A percentile compares a stretch with the other conserved stretches of the same genome.
Conservation (phyloP, 2,113 vertebrate genomes). For the Pterocles burchelli region DNA sequence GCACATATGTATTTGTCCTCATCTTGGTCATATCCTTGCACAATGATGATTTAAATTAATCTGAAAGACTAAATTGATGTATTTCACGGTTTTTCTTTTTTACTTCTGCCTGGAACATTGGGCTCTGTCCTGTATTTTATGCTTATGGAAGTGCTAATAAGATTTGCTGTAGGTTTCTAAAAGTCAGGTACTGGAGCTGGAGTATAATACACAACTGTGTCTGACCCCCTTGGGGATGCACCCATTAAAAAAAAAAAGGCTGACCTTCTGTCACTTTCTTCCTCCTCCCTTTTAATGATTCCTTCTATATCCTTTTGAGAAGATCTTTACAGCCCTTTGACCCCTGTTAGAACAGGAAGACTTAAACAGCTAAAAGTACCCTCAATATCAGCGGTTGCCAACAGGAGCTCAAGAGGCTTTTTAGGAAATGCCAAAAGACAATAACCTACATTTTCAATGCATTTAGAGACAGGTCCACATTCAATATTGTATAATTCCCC, state of each 20-base stretch:
- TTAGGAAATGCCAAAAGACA: slow-evolving; percentile 78
- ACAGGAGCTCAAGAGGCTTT: slow-evolving; percentile 75
- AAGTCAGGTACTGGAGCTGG: slow-evolving; percentile 69
- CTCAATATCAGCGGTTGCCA: slow-evolving; percentile 61
- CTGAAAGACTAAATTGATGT: slow-evolving; percentile 53
- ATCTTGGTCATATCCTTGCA: neutral
- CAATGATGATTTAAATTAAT: slow-evolving; percentile 48
- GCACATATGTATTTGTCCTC: slow-evolving; percentile 27
- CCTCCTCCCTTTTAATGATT: slow-evolving; percentile 81
- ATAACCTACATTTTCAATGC: slow-evolving; percentile 63
- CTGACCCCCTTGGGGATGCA: slow-evolving; percentile 69
- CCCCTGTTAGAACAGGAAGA: slow-evolving; percentile 79
- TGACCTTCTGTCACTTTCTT: slow-evolving; percentile 78
- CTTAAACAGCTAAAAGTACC: slow-evolving; percentile 78
- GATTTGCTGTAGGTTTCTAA: slow-evolving; percentile 65
- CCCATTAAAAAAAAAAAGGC: slow-evolving; percentile 76
- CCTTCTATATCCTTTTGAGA: slow-evolving; percentile 78
- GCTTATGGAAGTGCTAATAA: slow-evolving; percentile 64
- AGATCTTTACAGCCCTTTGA: slow-evolving; percentile 81
- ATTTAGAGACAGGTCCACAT: slow-evolving; percentile 64
- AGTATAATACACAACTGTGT: slow-evolving; percentile 62
- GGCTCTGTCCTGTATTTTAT: slow-evolving; percentile 21
- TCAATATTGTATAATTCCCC: slow-evolving; percentile 55
- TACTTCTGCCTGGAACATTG: slow-evolving; percentile 15
- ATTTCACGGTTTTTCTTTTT: slow-evolving; percentile 52